Evolutionary conservation across 2,888 invertebrate genomes (phyloP).

Genomic region (Pristionchus japonicus): DNA sequence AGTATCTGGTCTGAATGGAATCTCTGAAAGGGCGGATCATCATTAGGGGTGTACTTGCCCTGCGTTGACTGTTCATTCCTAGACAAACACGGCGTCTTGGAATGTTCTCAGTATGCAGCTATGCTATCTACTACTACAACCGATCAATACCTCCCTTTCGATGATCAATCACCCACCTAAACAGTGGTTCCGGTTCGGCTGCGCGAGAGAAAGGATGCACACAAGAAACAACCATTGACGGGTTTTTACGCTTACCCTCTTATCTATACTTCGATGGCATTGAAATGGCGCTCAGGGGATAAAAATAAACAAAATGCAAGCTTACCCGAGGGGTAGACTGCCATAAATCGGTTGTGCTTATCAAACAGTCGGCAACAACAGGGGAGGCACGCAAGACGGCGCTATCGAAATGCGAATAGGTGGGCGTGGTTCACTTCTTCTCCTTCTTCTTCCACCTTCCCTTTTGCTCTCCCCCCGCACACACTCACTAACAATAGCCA

Average conservation of each 20-base stretch:
- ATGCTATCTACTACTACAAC: not conserved
- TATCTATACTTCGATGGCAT: no score
- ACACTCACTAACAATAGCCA: not conserved
- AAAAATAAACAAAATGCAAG: not conserved
- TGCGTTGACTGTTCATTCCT: no score
- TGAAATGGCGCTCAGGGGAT: not conserved
- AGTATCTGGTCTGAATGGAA: no score
- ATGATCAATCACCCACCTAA: slow-evolving; percentile 18
- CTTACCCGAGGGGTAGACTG: slow-evolving; percentile 55
- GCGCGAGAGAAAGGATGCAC: not conserved
- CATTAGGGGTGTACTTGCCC: no score
- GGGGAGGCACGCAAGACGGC: not conserved
- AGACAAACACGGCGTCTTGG: no score
- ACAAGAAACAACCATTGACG: not conserved
- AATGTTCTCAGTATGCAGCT: no score
- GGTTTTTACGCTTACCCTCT: not conserved
- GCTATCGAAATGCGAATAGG: not conserved
- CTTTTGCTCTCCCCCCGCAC: not conserved
- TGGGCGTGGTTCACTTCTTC: slow-evolving; percentile 25
- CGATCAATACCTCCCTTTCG: not conserved
- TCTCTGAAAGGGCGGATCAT: no score
- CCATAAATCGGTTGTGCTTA: slow-evolving; percentile 47
- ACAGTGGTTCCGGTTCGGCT: not conserved
- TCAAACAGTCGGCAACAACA: not conserved
- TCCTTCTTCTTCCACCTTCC: not conserved